Base-by-base conservation (phyloP, 2,888 invertebrate species). In the Acanthosepion pharaonis region DNA sequence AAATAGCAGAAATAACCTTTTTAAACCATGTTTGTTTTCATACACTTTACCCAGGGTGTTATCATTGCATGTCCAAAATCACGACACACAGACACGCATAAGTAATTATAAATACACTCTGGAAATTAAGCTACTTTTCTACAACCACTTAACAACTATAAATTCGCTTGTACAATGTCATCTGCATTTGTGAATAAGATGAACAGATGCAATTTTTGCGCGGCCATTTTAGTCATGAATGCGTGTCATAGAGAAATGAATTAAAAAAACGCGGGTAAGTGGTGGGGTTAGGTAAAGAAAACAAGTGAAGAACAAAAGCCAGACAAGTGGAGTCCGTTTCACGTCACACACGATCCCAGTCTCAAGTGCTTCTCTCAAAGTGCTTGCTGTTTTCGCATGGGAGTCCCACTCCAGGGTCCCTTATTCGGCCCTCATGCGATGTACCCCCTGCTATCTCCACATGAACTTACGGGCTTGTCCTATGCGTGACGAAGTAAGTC, bases 321-420 rank as follows among this genome's bases (percentile, higher is more conserved):
- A 33, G 78, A 78, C 78, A 78, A 78, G 78, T 78, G 78, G 78
- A n/a, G 78, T 78, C 78, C 18, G 78, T 78, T 78, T 78, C 78
- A 78, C 78, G 9, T 78, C 78, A n/a, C 78, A 78, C 78, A 78
- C 78, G 78, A 78, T 78, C 78, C 78, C 78, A 78, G 78, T 78
- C n/a, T 78, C 78, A 78, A 78, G 78, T 78, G n/a, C n/a, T 78
- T n/a, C 78, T 78, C 78, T 78, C 78, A 9, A 78, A 78, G n/a
- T 33, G 78, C 78, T 78, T 78, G 78, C n/a, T n/a, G 78, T 78
- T 78, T 15, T 78, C n/a, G n/a, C 78, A 33, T 78, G 78, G n/a
- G 78, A 78, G 78, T 78, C n/a, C 78, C 78, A n/a, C 78, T 78
- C 78, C 78, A n/a, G 78, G 78, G 78, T 78, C 78, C 78, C 78